phyloP scores from a whole-genome alignment of 2,888 invertebrate genomes.

The Drosophila demipolita region DNA sequence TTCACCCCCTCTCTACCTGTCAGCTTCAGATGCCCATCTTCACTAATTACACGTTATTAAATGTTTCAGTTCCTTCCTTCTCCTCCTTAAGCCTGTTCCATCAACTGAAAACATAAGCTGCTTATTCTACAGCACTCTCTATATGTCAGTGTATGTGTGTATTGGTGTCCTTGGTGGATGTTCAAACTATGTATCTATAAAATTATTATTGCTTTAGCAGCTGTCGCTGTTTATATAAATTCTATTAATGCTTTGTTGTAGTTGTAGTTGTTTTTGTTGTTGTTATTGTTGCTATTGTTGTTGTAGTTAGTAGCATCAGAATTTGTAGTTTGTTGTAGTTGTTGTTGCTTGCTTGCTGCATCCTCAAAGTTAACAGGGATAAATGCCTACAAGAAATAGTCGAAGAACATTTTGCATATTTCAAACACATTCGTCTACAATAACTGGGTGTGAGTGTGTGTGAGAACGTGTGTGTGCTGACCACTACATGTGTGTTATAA shows the following conservation, averaged over 20 bases:
- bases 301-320: slow-evolving; percentile 51
- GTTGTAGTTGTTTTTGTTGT: slow-evolving; percentile 43
- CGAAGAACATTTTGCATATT: slow-evolving; percentile 63
- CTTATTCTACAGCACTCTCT: slow-evolving; percentile 60
- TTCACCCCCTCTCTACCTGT: not conserved
- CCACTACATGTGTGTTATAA: slow-evolving; percentile 48
- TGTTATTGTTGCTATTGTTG: slow-evolving; percentile 59
- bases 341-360: slow-evolving; percentile 63
- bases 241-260: slow-evolving; percentile 66
- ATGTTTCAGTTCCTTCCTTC: slow-evolving; percentile 42
- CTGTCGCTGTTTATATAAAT: slow-evolving; percentile 54
- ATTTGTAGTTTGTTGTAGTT: slow-evolving; percentile 48
- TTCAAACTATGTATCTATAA: slow-evolving; percentile 39
- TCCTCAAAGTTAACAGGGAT: slow-evolving; percentile 86
- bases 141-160: slow-evolving; percentile 6
- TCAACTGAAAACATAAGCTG: slow-evolving; percentile 69
- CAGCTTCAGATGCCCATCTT: slow-evolving; percentile 18
- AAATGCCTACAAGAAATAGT: slow-evolving; percentile 84
- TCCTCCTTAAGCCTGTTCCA: slow-evolving; percentile 21
- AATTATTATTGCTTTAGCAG: slow-evolving; percentile 38
- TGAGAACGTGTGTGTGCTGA: slow-evolving; percentile 29
- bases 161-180: slow-evolving; percentile 24
- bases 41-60: slow-evolving; percentile 76
- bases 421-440: slow-evolving; percentile 48
- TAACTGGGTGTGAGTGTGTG: slow-evolving; percentile 22